Conservation (phyloP, 2,888 invertebrate species). For the Synanthedon andrenaeformis region DNA sequence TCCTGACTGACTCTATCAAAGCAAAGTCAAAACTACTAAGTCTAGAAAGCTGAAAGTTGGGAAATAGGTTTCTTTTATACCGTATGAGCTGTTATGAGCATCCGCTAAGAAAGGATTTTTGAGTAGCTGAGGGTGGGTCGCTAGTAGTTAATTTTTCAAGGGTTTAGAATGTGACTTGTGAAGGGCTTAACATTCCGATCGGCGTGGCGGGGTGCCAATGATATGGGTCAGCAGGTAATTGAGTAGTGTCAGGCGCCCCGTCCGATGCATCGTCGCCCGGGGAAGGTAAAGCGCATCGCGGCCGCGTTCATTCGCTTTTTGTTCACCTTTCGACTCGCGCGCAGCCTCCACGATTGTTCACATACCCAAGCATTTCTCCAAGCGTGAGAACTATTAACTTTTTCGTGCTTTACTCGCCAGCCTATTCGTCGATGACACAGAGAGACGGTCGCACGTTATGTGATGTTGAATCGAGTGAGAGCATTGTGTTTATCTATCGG, state of each 20-base stretch:
- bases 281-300: constrained; percentile 19
- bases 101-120: too few species aligned
- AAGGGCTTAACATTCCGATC: constrained; percentile 22
- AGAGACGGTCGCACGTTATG: constrained; percentile 41
- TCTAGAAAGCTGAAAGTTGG: too few species aligned
- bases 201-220: constrained; percentile 18
- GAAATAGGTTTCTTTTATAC: too few species aligned
- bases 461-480: constrained; percentile 19
- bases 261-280: constrained; percentile 10
- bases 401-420: constrained; percentile 48
- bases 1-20: too few species aligned
- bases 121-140: too few species aligned
- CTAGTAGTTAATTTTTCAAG: too few species aligned
- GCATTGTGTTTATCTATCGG: constrained; percentile 22
- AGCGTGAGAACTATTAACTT: constrained; percentile 55
- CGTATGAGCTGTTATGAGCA: too few species aligned
- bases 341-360: constrained; percentile 56
- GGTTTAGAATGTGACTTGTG: too few species aligned
- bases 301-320: constrained; percentile 63
- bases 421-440: constrained; percentile 34
- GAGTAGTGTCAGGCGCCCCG: constrained; percentile 8
- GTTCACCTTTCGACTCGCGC: constrained; percentile 68
- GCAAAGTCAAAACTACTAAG: too few species aligned
- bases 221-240: constrained; percentile 65
- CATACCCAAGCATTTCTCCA: constrained; percentile 53